Base-by-base conservation (phyloP, 2,113 vertebrate genomes). In the Crypturellus undulatus region DNA sequence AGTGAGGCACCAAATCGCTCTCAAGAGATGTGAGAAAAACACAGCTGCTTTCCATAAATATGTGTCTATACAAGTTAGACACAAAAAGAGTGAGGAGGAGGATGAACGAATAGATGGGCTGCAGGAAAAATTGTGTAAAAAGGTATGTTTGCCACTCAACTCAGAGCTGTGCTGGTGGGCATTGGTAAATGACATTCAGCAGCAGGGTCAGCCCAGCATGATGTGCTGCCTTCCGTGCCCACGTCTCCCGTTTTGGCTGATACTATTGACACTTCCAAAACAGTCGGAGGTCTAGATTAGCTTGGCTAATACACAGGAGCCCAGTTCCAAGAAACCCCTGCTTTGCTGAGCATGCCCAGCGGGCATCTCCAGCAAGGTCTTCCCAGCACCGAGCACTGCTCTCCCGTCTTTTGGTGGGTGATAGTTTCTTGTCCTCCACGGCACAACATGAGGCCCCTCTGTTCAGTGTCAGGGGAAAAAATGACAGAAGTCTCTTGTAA, bases 261-360 rank as follows among this genome's bases (percentile, higher is more conserved):
- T 5, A 2, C n/a, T 87, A 54, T 42, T 73, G 87, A 80, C 28
- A 47, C 63, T 91, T 94, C 84, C 78, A 63, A 60, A 68, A 92
- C 68, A 80, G 56, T 71, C 38, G 78, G 68, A 93, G 45, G 65
- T 86, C 22, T 34, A 89, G 83, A 75, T 38, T 70, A 92, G 63
- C 40, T 71, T 80, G 79, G 64, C 87, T 80, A 63, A 32, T 32
- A 89, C 90, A 75, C 82, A 91, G 90, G 47, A 49, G 56, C 92
- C 38, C 76, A 52, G 40, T 90, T 91, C 71, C 93, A 91, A 85
- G 85, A 94, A 89, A 85, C n/a, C 68, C 34, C 45, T 85, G 51
- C 20, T 5, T 26, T 85, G 82, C 75, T 77, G 87, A 96, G 76
- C 71, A n/a, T 8, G 8, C 80, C 78, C 89, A 85, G 56, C 72